Conservation (phyloP, 2,888 invertebrate genomes). For the Tenodera sinensis region DNA sequence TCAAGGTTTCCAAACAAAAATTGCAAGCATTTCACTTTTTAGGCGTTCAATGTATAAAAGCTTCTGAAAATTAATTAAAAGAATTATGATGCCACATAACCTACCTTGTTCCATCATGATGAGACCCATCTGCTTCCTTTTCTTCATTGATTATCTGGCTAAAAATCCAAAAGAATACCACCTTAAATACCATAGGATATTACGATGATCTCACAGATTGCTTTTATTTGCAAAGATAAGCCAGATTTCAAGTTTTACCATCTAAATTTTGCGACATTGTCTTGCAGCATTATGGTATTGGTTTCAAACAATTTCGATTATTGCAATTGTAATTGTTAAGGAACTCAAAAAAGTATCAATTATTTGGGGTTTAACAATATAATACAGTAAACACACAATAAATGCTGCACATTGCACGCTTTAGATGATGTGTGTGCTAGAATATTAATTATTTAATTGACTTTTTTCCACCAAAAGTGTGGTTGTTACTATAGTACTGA, state of each 20-base stretch:
- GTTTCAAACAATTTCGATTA: not conserved
- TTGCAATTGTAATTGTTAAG: not conserved
- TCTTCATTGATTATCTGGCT: constrained; percentile 68
- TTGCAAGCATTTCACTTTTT: not conserved
- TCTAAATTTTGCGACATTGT: not conserved
- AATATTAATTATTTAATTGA: not conserved
- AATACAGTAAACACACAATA: not conserved
- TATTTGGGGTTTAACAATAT: not conserved
- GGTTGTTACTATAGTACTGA: not conserved
- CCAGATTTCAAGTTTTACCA: not conserved
- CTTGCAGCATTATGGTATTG: not conserved
- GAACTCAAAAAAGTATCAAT: not conserved
- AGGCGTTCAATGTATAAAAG: not conserved
- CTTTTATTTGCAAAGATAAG: not conserved
- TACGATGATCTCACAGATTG: not conserved
- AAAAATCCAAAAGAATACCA: constrained; percentile 40
- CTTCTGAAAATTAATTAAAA: not conserved
- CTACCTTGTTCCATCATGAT: constrained; percentile 55
- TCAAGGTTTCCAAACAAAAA: not conserved
- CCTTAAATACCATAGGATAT: not conserved
- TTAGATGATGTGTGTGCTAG: not conserved
- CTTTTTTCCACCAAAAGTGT: not conserved
- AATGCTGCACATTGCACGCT: not conserved
- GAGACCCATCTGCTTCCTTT: constrained; percentile 51
- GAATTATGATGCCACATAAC: constrained; percentile 30